A percentile compares a stretch with the other conserved stretches of the same genome.
Conservation (phyloP, 2,797 vertebrate species). For the Coccyzus lansbergi region DNA sequence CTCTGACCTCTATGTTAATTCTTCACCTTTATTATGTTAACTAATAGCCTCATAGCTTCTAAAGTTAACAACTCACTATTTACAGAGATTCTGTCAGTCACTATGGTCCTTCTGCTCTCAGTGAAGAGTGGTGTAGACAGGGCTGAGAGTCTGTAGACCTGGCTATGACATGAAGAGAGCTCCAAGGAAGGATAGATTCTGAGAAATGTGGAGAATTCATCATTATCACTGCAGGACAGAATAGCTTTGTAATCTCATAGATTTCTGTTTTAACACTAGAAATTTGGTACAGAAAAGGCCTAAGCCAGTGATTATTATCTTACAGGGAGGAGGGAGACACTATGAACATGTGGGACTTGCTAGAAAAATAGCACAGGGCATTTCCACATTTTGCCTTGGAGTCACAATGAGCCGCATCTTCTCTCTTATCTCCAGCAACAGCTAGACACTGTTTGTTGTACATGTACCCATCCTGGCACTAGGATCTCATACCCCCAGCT, state of each 20-base stretch:
- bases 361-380: not conserved
- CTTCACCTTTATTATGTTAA: not conserved
- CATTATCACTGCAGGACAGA: not conserved
- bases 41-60: not conserved
- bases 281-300: not conserved
- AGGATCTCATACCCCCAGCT: not conserved
- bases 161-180: not conserved
- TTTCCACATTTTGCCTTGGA: not conserved
- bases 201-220: not conserved
- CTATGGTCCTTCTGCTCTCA: not conserved
- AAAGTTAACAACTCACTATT: not conserved
- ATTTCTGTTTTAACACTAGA: not conserved
- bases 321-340: not conserved
- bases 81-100: not conserved
- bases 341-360: not conserved
- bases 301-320: not conserved
- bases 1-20: not conserved
- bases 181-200: not conserved
- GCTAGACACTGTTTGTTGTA: not conserved
- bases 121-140: not conserved
- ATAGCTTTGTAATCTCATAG: not conserved
- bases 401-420: not conserved
- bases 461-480: not conserved
- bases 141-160: not conserved
- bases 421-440: not conserved